Percentiles rank a stretch among this genome's conserved stretches.
Conservation (phyloP, 2,888 invertebrate genomes). For the Muschampia plurimacula region DNA sequence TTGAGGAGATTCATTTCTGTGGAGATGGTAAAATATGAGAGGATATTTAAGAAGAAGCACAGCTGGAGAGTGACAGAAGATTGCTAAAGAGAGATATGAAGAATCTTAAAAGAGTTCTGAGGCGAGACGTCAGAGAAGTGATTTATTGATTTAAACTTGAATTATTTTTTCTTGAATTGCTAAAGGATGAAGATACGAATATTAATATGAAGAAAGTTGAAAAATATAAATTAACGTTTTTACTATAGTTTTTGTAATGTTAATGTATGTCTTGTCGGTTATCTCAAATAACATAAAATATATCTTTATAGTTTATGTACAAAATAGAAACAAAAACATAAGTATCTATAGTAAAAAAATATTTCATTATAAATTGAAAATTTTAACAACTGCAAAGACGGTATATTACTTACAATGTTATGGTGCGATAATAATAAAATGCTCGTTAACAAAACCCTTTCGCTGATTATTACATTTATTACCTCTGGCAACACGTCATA, state of each 20-base stretch:
- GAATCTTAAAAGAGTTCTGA: background rate
- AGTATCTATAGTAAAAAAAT: too few relatives aligned
- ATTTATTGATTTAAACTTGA: too few relatives aligned
- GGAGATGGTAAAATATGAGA: background rate
- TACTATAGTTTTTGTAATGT: too few relatives aligned
- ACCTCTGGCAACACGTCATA: constrained; percentile 20
- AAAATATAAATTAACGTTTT: too few relatives aligned
- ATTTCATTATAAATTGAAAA: background rate
- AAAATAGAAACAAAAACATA: too few relatives aligned
- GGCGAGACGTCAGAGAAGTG: background rate
- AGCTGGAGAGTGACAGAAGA: background rate
- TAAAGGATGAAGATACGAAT: too few relatives aligned
- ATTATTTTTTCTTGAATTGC: too few relatives aligned
- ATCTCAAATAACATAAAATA: too few relatives aligned
- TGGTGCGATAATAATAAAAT: constrained; percentile 8
- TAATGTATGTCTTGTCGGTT: too few relatives aligned
- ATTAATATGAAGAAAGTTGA: too few relatives aligned
- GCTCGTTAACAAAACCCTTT: constrained; percentile 8
- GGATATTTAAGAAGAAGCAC: background rate
- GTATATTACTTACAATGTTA: background rate
- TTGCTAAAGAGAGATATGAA: background rate
- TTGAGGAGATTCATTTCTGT: constrained; percentile 94
- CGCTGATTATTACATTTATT: constrained; percentile 14
- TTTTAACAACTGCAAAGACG: background rate
- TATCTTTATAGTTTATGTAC: too few relatives aligned